A percentile compares a stretch with the other conserved stretches of the same genome.
phyloP scores from a whole-genome alignment of 2,797 vertebrate species.

The Miopithecus talapoin region DNA sequence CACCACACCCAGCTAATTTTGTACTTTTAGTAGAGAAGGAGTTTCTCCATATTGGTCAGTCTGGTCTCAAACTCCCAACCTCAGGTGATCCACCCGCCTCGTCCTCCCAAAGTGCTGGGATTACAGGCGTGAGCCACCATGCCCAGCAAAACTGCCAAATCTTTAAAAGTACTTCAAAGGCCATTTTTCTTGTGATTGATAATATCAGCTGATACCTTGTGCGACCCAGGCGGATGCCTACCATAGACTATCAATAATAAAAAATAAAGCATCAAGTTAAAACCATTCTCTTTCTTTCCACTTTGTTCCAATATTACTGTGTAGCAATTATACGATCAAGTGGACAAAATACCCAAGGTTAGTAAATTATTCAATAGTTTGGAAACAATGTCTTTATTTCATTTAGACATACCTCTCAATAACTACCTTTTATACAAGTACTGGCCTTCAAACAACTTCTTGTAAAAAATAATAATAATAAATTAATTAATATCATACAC shows the following conservation, averaged over 20 bases:
- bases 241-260: background rate
- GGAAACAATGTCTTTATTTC: conserved; percentile 19
- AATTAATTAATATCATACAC: background rate
- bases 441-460: background rate
- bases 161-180: background rate
- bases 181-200: background rate
- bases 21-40: too few relatives aligned
- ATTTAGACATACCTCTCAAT: background rate
- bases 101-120: too few relatives aligned
- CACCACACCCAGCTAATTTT: too few relatives aligned
- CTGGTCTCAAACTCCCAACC: too few relatives aligned
- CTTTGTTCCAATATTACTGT: background rate
- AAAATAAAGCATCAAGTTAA: background rate
- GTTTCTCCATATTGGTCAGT: too few relatives aligned
- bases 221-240: background rate
- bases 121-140: too few relatives aligned
- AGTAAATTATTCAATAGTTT: background rate
- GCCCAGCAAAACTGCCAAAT: background rate
- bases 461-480: background rate
- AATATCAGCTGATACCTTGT: background rate
- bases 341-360: background rate
- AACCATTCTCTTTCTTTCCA: background rate
- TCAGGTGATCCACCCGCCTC: too few relatives aligned
- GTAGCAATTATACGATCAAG: background rate
- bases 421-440: background rate